A percentile compares a stretch with the other conserved stretches of the same genome.
phyloP scores from a whole-genome alignment of 2,888 invertebrate genomes.

The Calameuta filiformis region DNA sequence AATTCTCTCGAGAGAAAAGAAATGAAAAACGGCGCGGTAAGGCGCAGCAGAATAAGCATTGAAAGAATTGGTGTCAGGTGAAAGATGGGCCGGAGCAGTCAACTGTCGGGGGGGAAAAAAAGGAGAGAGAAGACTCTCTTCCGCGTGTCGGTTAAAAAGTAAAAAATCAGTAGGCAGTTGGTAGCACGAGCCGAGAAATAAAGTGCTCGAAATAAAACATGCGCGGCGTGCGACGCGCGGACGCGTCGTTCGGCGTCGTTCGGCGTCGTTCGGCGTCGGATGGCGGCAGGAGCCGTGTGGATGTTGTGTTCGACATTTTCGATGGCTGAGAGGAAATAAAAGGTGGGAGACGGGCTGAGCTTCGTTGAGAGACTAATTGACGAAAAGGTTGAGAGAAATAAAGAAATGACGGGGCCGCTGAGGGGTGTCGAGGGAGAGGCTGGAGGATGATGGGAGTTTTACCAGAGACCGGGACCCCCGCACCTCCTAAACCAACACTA shows the following conservation, averaged over 20 bases:
- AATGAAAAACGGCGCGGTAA: neutral
- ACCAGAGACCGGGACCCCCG: conserved; percentile 33
- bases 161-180: too few relatives aligned
- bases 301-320: neutral
- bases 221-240: conserved; percentile 6
- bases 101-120: neutral
- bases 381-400: conserved; percentile 34
- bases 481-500: conserved; percentile 14
- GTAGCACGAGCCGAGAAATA: conserved; percentile 3
- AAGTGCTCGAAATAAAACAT: conserved; percentile 2
- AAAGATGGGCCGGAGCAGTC: neutral
- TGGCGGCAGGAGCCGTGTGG: too few relatives aligned
- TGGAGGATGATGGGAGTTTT: neutral
- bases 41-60: neutral
- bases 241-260: neutral
- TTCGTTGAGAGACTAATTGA: conserved; percentile 56
- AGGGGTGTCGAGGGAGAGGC: neutral
- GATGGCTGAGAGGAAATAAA: neutral
- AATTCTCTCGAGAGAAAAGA: conserved; percentile 10
- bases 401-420: neutral
- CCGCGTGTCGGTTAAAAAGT: too few relatives aligned
- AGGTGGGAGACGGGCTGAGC: conserved; percentile 13
- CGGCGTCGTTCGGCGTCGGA: neutral
- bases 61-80: neutral
- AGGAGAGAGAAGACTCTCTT: neutral